Percentiles rank a stretch among this genome's conserved stretches.
Evolutionary conservation across 92 coral and sea anemone genomes (phyloP).

Genomic region (Isaurus tuberculatus): DNA sequence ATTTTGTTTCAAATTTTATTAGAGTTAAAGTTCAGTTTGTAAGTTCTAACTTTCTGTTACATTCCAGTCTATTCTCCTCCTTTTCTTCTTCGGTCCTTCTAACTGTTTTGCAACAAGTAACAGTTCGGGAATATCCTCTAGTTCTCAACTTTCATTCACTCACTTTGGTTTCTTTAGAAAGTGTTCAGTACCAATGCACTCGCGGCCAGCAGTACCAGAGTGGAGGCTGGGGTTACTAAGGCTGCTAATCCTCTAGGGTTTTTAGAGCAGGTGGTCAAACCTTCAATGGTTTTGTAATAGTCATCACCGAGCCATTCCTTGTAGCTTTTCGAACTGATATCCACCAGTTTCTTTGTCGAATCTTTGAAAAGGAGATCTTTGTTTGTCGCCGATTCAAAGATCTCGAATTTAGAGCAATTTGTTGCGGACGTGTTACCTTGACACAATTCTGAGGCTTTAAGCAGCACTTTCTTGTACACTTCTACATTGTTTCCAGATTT

Average conservation of each 20-base stretch:
- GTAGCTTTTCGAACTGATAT: slow-evolving; percentile 36
- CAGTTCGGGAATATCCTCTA: too few species aligned
- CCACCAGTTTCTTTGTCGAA: slow-evolving; percentile 47
- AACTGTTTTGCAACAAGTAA: too few species aligned
- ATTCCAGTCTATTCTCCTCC: too few species aligned
- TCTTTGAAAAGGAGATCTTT: slow-evolving; percentile 57
- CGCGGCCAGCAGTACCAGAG: neutral
- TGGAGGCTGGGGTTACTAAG: neutral
- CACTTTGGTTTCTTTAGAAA: neutral
- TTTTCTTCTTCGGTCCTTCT: too few species aligned
- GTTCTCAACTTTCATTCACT: too few species aligned
- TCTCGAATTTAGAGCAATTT: slow-evolving; percentile 32
- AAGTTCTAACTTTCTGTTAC: too few species aligned
- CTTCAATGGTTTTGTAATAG: neutral
- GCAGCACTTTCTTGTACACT: slow-evolving; percentile 36
- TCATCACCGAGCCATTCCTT: slow-evolving; percentile 33
- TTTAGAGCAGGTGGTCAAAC: neutral
- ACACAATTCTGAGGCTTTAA: slow-evolving; percentile 33
- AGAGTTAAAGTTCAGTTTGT: too few species aligned
- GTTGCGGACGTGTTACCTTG: slow-evolving; percentile 30
- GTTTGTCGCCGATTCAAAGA: slow-evolving; percentile 38
- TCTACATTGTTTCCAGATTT: neutral
- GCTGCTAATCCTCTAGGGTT: neutral
- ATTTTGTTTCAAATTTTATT: too few species aligned
- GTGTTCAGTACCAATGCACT: neutral